Evolutionary conservation across 2,797 vertebrate species (phyloP), one percentile per base, ranked within the genome.

Genomic region (Siniperca scherzeri): DNA sequence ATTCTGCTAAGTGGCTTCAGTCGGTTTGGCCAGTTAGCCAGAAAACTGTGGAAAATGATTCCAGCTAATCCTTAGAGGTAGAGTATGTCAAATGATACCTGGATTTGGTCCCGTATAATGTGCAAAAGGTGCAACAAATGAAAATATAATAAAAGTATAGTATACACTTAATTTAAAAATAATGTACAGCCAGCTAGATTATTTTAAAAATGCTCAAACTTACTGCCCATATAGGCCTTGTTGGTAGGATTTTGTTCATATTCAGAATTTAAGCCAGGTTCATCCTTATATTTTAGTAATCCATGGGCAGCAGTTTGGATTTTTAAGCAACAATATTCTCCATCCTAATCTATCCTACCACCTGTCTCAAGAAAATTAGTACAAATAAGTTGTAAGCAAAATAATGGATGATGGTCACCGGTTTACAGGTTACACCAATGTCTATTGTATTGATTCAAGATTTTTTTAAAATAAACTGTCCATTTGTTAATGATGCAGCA

Each of bases 11-110:
- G 38, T 36, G 69, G 48, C 27, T 77, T 80, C 9, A 59, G 50
- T 50, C 0, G n/a, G 46, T 81, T 81, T 71, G 81, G 67, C 40
- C 62, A 50, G 44, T 81, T 71, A 81, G 67, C 33, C 62, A 60
- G 44, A 46, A 72, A 65, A 61, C n/a, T 65, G 12, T 82, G 62
- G 7, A 25, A 57, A 57, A 74, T 57, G 12, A 46, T 16, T 50
- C 8, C 27, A 83, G 40, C 67, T 67, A 71, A 66, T 60, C 27
- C 46, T n/a, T 16, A 13, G 22, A 65, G 21, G 40, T 13, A 36
- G 42, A 44, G 5, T 27, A 17, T 5, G n/a, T 67, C n/a, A 64
- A 60, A 14, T 53, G 10, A 66, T 53, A 55, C 1, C 5, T 55
- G 33, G 21, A 33, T 60, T 57, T 50, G 17, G 17, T 50, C 2